Evolutionary conservation across 1,140 invertebrate species (phyloP).

Genomic region (Sitobion miscanthi): DNA sequence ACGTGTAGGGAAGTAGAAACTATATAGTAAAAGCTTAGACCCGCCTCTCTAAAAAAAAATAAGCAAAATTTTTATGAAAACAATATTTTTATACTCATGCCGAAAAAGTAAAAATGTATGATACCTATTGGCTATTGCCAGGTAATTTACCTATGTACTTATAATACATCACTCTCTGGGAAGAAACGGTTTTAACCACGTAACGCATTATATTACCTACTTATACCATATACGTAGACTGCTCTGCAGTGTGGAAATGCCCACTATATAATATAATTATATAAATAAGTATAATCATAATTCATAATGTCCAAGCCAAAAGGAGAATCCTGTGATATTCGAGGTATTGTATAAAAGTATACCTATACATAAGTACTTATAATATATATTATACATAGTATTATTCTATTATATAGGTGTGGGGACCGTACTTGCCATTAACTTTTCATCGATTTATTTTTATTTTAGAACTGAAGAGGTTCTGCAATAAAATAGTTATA

Average conservation of each 20-base stretch:
- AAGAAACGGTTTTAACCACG: no score
- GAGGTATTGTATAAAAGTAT: background rate
- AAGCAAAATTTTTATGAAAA: no score
- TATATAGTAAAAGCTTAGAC: no score
- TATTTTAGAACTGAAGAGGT: background rate
- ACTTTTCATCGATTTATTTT: conserved; percentile 37
- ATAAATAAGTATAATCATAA: background rate
- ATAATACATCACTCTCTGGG: no score
- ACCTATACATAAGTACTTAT: background rate
- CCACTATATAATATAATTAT: background rate
- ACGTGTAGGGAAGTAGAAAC: no score
- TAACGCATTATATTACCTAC: no score
- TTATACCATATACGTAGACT: background rate
- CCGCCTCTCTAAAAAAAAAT: no score
- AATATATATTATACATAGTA: background rate
- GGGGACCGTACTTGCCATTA: background rate
- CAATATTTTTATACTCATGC: no score
- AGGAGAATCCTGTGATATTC: background rate
- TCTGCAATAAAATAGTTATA: conserved; percentile 21
- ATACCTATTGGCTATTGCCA: no score
- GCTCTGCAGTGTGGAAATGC: no score
- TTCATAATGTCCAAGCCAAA: background rate
- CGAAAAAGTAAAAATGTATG: no score
- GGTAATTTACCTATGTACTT: no score
- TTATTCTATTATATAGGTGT: background rate